phyloP scores from a whole-genome alignment of 2,888 invertebrate species.

The Cheilosia soror region DNA sequence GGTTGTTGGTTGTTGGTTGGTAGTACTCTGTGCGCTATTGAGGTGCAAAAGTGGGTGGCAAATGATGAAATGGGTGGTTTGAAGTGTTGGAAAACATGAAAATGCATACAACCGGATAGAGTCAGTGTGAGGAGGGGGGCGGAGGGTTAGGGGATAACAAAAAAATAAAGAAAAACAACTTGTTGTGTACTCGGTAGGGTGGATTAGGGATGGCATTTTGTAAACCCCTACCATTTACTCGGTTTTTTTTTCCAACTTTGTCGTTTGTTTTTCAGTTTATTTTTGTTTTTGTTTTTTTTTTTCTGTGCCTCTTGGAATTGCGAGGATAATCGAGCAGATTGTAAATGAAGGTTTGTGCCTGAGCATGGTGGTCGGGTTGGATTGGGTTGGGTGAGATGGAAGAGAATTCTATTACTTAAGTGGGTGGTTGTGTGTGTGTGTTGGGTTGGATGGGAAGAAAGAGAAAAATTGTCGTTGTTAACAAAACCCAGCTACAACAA shows the following conservation, averaged over 20 bases:
- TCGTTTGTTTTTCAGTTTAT: slow-evolving; percentile 20
- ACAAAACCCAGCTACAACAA: slow-evolving; percentile 75
- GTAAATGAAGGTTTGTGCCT: slow-evolving; percentile 64
- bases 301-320: slow-evolving; percentile 27
- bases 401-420: slow-evolving; percentile 42
- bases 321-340: slow-evolving; percentile 74
- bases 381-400: neutral
- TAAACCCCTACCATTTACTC: neutral
- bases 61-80: slow-evolving; percentile 31
- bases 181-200: slow-evolving; percentile 65
- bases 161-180: slow-evolving; percentile 69
- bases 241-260: slow-evolving; percentile 20
- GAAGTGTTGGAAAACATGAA: slow-evolving; percentile 57
- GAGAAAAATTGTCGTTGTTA: slow-evolving; percentile 70
- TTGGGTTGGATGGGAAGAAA: slow-evolving; percentile 1
- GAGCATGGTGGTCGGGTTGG: too few species aligned
- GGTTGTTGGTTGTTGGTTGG: slow-evolving; percentile 25
- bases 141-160: neutral
- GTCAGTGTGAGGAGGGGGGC: neutral
- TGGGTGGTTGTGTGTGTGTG: slow-evolving; percentile 30
- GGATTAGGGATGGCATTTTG: slow-evolving; percentile 60
- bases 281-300: slow-evolving; percentile 3
- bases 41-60: slow-evolving; percentile 57
- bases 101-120: slow-evolving; percentile 45
- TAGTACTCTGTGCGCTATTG: slow-evolving; percentile 27